Evolutionary conservation across 1,140 invertebrate genomes (phyloP), one percentile per base, ranked within the genome.

Genomic region (Drosophila prosaltans): DNA sequence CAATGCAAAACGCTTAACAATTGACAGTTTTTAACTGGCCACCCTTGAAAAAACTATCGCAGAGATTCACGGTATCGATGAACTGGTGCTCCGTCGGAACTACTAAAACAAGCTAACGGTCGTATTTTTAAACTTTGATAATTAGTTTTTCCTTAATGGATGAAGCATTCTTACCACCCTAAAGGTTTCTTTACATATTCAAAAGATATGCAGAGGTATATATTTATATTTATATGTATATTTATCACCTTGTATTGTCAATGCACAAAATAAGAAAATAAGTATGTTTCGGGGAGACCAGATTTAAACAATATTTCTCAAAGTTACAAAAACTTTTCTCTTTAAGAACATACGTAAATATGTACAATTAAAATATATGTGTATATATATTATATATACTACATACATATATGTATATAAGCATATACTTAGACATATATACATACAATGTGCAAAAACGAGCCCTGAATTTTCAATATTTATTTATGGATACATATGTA

Each of bases 381-480:
- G 4, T 3, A 30, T 4, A 36, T 36, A 36, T 36, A 6, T 6
- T 36, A 36, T 36, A 36, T 36, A 36, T 36, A 36, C 32, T 36
- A 36, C 1, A 36, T n/a, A 6, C 32, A 36, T 36, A 36, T 36
- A 36, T 7, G 6, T 36, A 36, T 5, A 36, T 5, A 36, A 4
- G 28, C 28, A 51, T 51, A 51, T 26, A 41, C 39, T 11, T 43
- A 57, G 7, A n/a, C 8, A 57, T 57, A 24, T 21, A 36, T 36
- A 5, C 32, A 36, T 36, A 5, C 32, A 36, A 64, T 64, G 39
- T 65, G 43, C 51, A 65, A 54, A 54, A 24, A 45, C 61, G 60
- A 45, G 40, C 61, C 26, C 39, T 43, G 41, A 58, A 32, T 58
- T 40, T 69, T 76, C 57, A 43, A 62, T 69, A 65, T 67, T 64